Evolutionary conservation across 2,113 vertebrate species (phyloP).

Genomic region (Charadrius vociferus): DNA sequence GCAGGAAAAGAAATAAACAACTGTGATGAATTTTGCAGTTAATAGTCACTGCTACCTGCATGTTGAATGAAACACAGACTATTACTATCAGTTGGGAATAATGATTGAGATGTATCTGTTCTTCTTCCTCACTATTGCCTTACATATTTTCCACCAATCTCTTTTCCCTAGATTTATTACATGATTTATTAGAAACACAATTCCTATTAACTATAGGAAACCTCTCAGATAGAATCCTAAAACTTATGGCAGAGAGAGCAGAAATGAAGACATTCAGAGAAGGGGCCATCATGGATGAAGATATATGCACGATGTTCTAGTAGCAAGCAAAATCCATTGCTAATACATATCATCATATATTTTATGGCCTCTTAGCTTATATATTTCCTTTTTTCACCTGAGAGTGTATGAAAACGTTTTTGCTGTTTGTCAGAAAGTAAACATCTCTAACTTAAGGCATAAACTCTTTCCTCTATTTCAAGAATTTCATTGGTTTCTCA

Average conservation of each 20-base stretch:
- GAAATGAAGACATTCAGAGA: neutral
- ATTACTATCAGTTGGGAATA: neutral
- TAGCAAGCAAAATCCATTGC: neutral
- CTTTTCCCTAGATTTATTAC: neutral
- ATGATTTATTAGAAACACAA: neutral
- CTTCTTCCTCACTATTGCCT: neutral
- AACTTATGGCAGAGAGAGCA: neutral
- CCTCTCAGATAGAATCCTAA: neutral
- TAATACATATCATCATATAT: neutral
- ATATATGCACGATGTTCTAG: neutral
- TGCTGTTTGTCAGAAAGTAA: neutral
- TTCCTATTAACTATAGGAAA: neutral
- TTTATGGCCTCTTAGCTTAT: neutral
- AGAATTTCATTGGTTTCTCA: neutral
- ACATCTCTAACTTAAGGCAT: neutral
- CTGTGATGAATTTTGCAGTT: neutral
- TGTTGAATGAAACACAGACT: neutral
- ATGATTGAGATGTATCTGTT: neutral
- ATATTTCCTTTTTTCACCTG: neutral
- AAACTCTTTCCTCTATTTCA: neutral
- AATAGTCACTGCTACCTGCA: neutral
- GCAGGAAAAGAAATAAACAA: neutral
- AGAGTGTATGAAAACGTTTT: neutral
- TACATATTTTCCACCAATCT: neutral
- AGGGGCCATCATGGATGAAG: neutral